Base-by-base conservation (phyloP, 64 coral and sea anemone genomes). In the Montipora capricornis region DNA sequence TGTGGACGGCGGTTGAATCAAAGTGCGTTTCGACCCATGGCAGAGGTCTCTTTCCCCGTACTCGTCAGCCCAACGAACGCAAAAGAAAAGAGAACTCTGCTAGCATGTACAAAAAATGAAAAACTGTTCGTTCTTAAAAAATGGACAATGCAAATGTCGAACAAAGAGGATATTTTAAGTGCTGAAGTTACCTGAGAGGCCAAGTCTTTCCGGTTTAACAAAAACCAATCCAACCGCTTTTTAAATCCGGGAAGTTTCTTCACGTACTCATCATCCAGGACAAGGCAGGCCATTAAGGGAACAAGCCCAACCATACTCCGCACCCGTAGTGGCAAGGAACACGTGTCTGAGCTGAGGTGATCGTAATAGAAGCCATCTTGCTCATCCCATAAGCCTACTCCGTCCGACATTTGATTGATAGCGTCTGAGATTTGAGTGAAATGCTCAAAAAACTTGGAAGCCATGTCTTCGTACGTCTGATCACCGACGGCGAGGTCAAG, bases 361-460 rank as follows among this genome's bases (percentile, higher is more conserved):
- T 98, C 96, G 80, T 98, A 95, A 70, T 98, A 98, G 73, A 98
- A 98, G 12, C 96, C 96, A 81, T 98, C 96, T 77, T 91, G 44
- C 16, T 95, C 87, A 51, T 98, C 96, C 94, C 96, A 93, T 82
- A 98, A 51, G 26, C 94, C 88, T 45, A 94, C 91, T 37, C 96
- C 96, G 51, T 97, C 96, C 49, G 96, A 97, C 93, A 97, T 98
- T 68, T 98, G 74, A 64, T 98, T 98, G 49, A 98, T 98, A 3
- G 97, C 97, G 73, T 95, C 94, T 16, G 97, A 92, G 44, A 98
- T 98, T 51, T 96, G 94, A 24, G 92, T 95, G 47, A 98, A 98
- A 70, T 98, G 97, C 61, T 98, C 97, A 76, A 98, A 98, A 73
- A 98, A 98, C 73, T 98, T 98, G 5, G 94, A 95, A 47, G 97